phyloP scores from a whole-genome alignment of 2,888 invertebrate species.

The Griposia aprilina region DNA sequence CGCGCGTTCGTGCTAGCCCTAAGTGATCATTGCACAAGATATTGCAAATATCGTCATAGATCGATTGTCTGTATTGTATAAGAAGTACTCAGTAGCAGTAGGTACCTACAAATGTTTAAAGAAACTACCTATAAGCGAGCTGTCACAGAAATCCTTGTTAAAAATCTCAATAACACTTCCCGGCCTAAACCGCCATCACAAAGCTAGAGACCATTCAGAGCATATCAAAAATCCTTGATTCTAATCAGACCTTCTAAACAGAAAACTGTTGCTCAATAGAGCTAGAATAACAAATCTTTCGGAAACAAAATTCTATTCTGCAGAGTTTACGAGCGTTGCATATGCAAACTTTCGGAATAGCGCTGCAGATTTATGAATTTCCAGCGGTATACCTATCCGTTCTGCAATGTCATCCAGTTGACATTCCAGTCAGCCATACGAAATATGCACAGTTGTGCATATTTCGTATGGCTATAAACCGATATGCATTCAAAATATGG shows the following conservation, averaged over 20 bases:
- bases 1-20: too few relatives aligned
- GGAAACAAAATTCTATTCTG: conserved; percentile 26
- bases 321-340: conserved; percentile 27
- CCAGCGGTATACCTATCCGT: conserved; percentile 1
- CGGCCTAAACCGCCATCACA: background rate
- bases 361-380: conserved; percentile 28
- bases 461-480: conserved; percentile 13
- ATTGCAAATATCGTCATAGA: too few relatives aligned
- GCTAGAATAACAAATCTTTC: conserved; percentile 19
- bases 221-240: conserved; percentile 16
- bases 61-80: too few relatives aligned
- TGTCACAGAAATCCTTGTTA: background rate
- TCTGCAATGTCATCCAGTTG: conserved; percentile 12
- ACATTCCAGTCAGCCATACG: too few relatives aligned
- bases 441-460: background rate
- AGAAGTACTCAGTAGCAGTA: too few relatives aligned
- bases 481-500: background rate
- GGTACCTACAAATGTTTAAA: too few relatives aligned
- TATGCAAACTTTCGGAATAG: conserved; percentile 12
- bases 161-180: background rate
- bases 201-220: background rate
- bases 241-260: conserved; percentile 11
- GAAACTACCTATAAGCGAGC: background rate
- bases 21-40: too few relatives aligned
- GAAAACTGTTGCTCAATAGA: conserved; percentile 1